Conservation (phyloP, 2,888 invertebrate species). For the Drosophila recens region DNA sequence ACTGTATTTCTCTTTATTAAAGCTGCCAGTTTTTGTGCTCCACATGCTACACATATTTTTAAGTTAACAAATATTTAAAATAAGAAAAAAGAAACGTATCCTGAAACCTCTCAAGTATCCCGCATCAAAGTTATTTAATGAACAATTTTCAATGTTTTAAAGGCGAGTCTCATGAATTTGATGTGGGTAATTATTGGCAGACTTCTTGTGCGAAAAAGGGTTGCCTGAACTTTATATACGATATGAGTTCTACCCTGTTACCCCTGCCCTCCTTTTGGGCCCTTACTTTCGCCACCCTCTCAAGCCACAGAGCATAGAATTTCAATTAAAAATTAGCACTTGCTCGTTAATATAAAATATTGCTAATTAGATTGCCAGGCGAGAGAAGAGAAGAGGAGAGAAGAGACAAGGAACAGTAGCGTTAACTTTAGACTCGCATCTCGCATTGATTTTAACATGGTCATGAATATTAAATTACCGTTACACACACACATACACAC, state of each 20-base stretch:
- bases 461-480: conserved; percentile 80
- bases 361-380: conserved; percentile 72
- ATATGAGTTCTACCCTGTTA: conserved; percentile 5
- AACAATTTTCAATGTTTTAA: conserved; percentile 10
- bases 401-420: conserved; percentile 21
- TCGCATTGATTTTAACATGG: conserved; percentile 76
- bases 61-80: not conserved
- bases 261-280: too few species aligned
- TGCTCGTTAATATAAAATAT: conserved; percentile 77
- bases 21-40: not conserved
- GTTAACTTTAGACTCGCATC: conserved; percentile 44
- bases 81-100: too few species aligned
- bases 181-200: conserved; percentile 75
- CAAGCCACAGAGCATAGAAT: conserved; percentile 53
- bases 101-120: conserved; percentile 6
- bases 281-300: not conserved
- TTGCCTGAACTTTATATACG: conserved; percentile 49
- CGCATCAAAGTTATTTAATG: conserved; percentile 32
- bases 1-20: not conserved
- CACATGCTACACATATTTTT: not conserved
- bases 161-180: conserved; percentile 35
- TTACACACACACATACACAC: conserved; percentile 39
- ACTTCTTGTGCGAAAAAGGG: conserved; percentile 28
- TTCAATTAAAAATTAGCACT: conserved; percentile 79
- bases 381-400: conserved; percentile 2